Conservation (phyloP, 2,797 vertebrate genomes). For the Mormyrops attenuatus region DNA sequence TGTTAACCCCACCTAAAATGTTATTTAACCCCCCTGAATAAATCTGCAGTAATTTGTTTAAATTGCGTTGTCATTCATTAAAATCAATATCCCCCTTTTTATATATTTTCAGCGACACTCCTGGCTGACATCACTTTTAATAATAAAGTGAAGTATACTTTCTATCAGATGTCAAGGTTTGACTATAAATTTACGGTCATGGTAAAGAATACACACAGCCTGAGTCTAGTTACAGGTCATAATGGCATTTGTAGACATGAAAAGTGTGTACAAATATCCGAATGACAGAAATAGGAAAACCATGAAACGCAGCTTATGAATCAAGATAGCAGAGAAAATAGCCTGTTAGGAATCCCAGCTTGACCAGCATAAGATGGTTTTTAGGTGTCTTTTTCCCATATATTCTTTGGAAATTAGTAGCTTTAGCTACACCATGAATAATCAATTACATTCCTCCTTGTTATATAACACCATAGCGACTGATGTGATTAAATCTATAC, state of each 20-base stretch:
- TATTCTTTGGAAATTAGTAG: background rate
- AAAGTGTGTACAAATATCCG: background rate
- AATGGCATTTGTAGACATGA: background rate
- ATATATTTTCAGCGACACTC: background rate
- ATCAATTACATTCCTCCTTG: background rate
- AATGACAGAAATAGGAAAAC: background rate
- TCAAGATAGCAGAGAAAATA: background rate
- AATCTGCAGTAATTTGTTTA: background rate
- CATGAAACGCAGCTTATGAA: background rate
- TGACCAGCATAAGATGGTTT: background rate
- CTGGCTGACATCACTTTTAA: background rate
- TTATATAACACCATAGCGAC: background rate
- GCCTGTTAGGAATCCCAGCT: background rate
- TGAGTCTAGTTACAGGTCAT: background rate
- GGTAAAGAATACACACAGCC: background rate
- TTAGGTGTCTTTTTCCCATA: background rate
- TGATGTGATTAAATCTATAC: slow-evolving; percentile 6
- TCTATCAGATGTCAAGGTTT: background rate
- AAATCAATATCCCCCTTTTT: background rate
- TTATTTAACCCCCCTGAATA: background rate
- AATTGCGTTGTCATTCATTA: background rate
- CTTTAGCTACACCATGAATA: background rate
- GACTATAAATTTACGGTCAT: background rate
- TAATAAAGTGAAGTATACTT: background rate
- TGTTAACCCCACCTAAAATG: background rate